Base-by-base conservation (phyloP, 2,797 vertebrate species). In the Urocyon cinereoargenteus region DNA sequence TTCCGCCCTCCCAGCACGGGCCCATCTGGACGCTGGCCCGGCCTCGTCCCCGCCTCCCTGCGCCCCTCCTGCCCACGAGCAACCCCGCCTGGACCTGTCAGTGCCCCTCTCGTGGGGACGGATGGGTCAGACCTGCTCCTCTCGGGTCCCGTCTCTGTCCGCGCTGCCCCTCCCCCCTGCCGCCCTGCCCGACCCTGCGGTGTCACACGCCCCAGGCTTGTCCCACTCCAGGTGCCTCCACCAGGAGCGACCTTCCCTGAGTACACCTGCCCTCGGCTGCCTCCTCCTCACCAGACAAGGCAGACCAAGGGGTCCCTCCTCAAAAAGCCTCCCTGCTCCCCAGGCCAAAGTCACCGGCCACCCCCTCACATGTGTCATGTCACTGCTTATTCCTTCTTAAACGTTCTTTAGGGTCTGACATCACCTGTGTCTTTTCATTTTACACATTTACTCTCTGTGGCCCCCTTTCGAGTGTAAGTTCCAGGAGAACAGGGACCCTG, bases 21-120 rank as follows among this genome's bases (percentile, higher is more conserved):
- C 82, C 45, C 61, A 36, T 7, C 70, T 11, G 22, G 6, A n/a
- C 1, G 3, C 68, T 49, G 59, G 15, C 9, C 82, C 28, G 10
- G 81, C 34, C 62, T 85, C 18, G 0, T 7, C 24, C 72, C 5
- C 22, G 34, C 15, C 79, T 45, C 31, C n/a, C 53, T 8, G 24
- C 45, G 24, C n/a, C 28, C 36, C 6, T 28, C 77, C 72, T 72
- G 61, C 84, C 53, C 79, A 57, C 0, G 0, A 26, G 36, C 70
- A 22, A 16, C 2, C 1, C 10, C 55, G 21, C 5, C 34, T 0
- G 4, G 3, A 8, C 62, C 62, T 26, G 40, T 19, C 26, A 31
- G 26, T 2, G 51, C 6, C n/a, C 68, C 57, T n/a, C 16, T 14
- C 55, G 3, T 0, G 3, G 18, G 81, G 51, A 36, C 31, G 10